These are phyloP conservation scores for Diabrotica balteata DNA, from an alignment of 2,888 invertebrate genomes.

Conservation along the genomic window DNA sequence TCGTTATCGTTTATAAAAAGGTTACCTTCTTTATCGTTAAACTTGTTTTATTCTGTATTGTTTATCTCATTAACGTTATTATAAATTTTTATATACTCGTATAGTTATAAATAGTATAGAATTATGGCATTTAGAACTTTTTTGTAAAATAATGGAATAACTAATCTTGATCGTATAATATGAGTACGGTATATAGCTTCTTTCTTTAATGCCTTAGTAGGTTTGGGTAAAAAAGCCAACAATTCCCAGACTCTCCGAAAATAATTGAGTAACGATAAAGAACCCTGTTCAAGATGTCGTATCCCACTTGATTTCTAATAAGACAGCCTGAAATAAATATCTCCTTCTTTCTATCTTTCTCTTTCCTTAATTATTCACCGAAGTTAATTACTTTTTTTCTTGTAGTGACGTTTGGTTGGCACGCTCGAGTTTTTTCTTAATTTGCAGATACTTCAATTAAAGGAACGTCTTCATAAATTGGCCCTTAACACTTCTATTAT, in stretches of 20 bases:
- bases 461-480: constrained; percentile 51
- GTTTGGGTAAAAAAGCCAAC: background rate
- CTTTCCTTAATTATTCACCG: constrained; percentile 49
- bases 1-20: too few relatives aligned
- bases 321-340: constrained; percentile 43
- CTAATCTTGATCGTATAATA: too few relatives aligned
- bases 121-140: too few relatives aligned
- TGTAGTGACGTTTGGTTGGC: constrained; percentile 46
- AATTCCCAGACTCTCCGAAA: constrained; percentile 9
- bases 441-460: constrained; percentile 53
- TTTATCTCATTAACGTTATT: too few relatives aligned
- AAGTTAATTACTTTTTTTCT: constrained; percentile 52
- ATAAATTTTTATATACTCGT: too few relatives aligned
- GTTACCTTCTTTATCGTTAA: too few relatives aligned
- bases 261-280: constrained; percentile 25
- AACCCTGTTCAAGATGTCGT: constrained; percentile 17
- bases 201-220: background rate
- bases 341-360: constrained; percentile 31
- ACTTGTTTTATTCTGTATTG: too few relatives aligned
- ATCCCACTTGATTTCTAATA: constrained; percentile 43
- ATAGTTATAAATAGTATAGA: too few relatives aligned
- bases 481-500: constrained; percentile 47
- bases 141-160: too few relatives aligned
- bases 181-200: background rate
- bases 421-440: constrained; percentile 49